Evolutionary conservation across 2,113 vertebrate species (phyloP).

Genomic region (Nycticorax nycticorax): DNA sequence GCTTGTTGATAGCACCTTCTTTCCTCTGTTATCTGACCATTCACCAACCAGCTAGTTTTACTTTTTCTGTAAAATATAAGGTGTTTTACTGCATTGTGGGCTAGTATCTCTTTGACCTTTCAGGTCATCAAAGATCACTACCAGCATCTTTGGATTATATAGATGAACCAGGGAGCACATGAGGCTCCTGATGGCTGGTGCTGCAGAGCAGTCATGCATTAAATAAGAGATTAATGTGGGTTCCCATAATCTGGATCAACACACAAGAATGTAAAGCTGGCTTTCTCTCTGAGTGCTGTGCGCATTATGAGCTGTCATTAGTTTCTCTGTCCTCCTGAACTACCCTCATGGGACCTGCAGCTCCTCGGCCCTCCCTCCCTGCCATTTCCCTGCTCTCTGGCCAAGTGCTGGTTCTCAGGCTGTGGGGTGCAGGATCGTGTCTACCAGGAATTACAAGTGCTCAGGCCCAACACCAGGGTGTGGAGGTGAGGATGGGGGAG

Average conservation of each 20-base stretch:
- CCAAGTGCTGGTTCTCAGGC: neutral
- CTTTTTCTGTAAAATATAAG: neutral
- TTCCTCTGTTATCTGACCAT: neutral
- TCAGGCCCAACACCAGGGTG: neutral
- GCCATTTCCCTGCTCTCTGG: neutral
- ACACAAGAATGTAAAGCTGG: neutral
- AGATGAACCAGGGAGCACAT: neutral
- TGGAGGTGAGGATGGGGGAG: neutral
- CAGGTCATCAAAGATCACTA: neutral
- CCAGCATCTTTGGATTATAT: neutral
- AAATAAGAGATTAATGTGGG: neutral
- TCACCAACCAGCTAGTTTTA: neutral
- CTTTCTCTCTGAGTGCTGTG: neutral
- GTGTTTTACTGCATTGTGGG: neutral
- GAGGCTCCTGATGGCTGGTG: neutral
- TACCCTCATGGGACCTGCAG: neutral
- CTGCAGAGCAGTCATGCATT: neutral
- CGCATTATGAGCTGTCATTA: neutral
- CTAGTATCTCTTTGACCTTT: neutral
- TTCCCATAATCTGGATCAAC: neutral
- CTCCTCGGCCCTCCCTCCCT: neutral
- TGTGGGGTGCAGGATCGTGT: fast-evolving
- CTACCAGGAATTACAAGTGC: neutral
- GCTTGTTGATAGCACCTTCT: neutral
- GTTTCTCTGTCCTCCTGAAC: neutral